These are phyloP conservation scores for Chamaetylas fuelleborni DNA, from an alignment of 2,113 vertebrate genomes.

Conservation along the genomic window DNA sequence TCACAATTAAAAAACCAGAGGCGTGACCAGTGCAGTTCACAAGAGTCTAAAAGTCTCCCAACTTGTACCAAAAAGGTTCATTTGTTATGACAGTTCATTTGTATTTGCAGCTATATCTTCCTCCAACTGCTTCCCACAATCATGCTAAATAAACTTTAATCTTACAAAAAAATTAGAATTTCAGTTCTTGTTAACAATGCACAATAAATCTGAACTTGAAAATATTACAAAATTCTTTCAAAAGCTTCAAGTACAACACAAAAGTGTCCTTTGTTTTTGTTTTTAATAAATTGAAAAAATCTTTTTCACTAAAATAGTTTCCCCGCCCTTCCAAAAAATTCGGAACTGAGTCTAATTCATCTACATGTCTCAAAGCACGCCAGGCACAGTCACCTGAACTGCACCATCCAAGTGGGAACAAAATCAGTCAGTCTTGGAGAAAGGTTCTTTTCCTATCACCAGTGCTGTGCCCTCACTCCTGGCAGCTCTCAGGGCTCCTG, in stretches of 20 bases:
- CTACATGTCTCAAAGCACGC: constrained; percentile 74
- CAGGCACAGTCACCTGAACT: constrained; percentile 55
- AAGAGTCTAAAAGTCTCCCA: constrained; percentile 73
- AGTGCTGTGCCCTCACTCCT: neutral
- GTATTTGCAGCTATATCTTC: constrained; percentile 75
- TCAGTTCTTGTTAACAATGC: constrained; percentile 82
- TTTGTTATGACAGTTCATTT: constrained; percentile 78
- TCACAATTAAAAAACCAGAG: constrained; percentile 58
- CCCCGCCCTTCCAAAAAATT: constrained; percentile 71
- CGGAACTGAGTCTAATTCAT: constrained; percentile 73
- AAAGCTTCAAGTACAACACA: constrained; percentile 98
- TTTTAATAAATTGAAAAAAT: constrained; percentile 86
- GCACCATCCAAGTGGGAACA: constrained; percentile 33
- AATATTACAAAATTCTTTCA: constrained; percentile 86
- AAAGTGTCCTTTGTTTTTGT: constrained; percentile 82
- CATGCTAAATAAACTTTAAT: constrained; percentile 79
- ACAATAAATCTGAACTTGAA: constrained; percentile 85
- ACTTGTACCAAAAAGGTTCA: constrained; percentile 83
- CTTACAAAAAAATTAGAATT: constrained; percentile 84
- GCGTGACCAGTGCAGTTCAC: constrained; percentile 75
- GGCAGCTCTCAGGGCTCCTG: constrained; percentile 86
- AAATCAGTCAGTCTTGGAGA: constrained; percentile 61
- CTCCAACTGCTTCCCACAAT: constrained; percentile 77
- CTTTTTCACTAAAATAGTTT: constrained; percentile 75
- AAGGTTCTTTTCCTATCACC: constrained; percentile 48